Evolutionary conservation across 2,888 invertebrate species (phyloP).

Genomic region (Monoplex corrugatus): DNA sequence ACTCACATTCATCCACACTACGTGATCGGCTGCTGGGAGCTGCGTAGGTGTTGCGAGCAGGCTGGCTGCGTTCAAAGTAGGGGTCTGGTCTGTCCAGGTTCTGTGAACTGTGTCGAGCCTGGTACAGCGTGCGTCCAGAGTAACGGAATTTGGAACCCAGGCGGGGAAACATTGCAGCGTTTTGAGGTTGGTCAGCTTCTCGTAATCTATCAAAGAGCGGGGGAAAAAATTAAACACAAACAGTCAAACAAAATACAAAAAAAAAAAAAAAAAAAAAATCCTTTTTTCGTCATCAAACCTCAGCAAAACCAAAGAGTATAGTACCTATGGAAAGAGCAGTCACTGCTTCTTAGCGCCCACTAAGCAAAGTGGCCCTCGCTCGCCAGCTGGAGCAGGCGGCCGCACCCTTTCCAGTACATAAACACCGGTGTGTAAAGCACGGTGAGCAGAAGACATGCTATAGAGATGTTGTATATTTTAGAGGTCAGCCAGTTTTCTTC

Average conservation of each 20-base stretch:
- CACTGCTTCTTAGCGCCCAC: no score
- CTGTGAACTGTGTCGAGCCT: constrained; percentile 88
- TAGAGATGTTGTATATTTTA: no score
- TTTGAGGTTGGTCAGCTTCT: constrained; percentile 91
- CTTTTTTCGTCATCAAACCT: no score
- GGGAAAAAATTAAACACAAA: not conserved
- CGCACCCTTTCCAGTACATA: no score
- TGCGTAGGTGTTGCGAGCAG: constrained; percentile 55
- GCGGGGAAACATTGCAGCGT: constrained; percentile 86
- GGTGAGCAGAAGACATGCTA: no score
- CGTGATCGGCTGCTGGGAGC: constrained; percentile 57
- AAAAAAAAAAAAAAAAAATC: not conserved
- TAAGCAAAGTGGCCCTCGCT: no score
- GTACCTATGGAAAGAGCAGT: no score
- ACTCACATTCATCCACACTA: constrained; percentile 67
- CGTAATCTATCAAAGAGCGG: constrained; percentile 86
- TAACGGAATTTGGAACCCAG: constrained; percentile 93
- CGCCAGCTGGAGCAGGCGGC: no score
- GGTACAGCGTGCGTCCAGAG: constrained; percentile 97
- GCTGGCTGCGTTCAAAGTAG: constrained; percentile 86
- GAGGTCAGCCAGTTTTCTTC: no score
- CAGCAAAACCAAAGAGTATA: no score
- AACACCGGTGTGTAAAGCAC: no score
- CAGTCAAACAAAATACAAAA: not conserved
- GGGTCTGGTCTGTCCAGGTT: constrained; percentile 93